Evolutionary conservation across 1,140 invertebrate genomes (phyloP).

Genomic region (Aphidius gifuensis): DNA sequence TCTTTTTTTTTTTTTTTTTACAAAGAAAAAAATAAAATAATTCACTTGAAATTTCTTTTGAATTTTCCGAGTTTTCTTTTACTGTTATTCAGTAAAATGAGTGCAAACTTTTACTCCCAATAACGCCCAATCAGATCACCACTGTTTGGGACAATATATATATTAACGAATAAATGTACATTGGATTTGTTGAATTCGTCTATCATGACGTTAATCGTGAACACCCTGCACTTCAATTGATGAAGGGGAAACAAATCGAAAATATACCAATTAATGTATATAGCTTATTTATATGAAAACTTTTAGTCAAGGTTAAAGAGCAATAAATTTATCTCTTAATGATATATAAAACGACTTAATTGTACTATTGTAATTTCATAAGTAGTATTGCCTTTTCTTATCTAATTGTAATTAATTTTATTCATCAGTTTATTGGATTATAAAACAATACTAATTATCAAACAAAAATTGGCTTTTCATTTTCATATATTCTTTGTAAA

Average conservation of each 20-base stretch:
- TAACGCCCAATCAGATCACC: slow-evolving; percentile 51
- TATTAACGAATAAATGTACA: too few relatives aligned
- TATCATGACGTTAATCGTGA: too few relatives aligned
- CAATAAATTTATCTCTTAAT: slow-evolving; percentile 42
- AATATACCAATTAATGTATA: slow-evolving; percentile 31
- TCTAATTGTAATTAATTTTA: not conserved
- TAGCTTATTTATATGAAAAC: slow-evolving; percentile 52
- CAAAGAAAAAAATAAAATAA: not conserved
- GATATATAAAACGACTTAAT: slow-evolving; percentile 46
- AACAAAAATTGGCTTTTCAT: too few relatives aligned
- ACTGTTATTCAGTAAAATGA: slow-evolving; percentile 34
- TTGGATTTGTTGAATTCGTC: too few relatives aligned
- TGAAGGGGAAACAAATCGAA: not conserved
- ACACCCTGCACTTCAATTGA: too few relatives aligned
- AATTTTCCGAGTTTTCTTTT: slow-evolving; percentile 27
- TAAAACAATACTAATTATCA: too few relatives aligned
- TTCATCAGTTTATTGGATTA: too few relatives aligned
- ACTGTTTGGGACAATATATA: slow-evolving; percentile 45
- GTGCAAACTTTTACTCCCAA: slow-evolving; percentile 28
- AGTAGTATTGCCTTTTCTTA: not conserved
- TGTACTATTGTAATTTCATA: slow-evolving; percentile 30
- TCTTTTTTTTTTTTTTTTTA: not conserved
- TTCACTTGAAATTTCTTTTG: slow-evolving; percentile 15
- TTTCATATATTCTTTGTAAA: too few relatives aligned
- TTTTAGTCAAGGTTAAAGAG: slow-evolving; percentile 48